Percentiles rank a stretch among this genome's conserved stretches.
Evolutionary conservation across 2,113 vertebrate genomes (phyloP).

Genomic region (Daboia siamensis): DNA sequence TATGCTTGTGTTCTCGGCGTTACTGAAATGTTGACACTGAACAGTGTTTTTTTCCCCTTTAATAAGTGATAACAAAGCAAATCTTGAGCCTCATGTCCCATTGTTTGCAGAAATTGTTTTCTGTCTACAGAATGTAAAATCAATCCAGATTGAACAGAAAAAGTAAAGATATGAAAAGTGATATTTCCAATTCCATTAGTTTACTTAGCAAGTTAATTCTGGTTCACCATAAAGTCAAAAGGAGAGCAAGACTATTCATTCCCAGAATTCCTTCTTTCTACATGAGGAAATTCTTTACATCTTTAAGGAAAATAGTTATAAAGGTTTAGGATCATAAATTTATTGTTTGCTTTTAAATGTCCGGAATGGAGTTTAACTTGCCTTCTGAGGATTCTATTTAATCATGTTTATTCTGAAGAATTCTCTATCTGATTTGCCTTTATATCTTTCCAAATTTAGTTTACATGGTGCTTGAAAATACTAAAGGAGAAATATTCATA

Average conservation of each 20-base stretch:
- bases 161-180: constrained; percentile 47
- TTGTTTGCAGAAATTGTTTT: background rate
- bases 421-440: constrained; percentile 10
- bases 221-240: constrained; percentile 38
- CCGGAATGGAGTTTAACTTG: background rate
- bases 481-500: constrained; percentile 41
- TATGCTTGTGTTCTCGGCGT: background rate
- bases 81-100: background rate
- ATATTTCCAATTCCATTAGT: constrained; percentile 39
- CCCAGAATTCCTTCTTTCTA: background rate
- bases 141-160: constrained; percentile 43
- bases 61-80: constrained; percentile 38
- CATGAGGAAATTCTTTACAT: background rate
- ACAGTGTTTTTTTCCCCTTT: constrained; percentile 14
- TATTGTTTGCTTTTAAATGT: background rate
- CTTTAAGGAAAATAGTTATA: background rate
- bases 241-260: background rate
- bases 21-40: constrained; percentile 46
- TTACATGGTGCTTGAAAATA: constrained; percentile 28
- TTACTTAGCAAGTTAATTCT: constrained; percentile 25
- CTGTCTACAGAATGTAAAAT: constrained; percentile 36
- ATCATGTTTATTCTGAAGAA: constrained; percentile 36
- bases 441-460: constrained; percentile 40
- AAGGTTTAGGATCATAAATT: constrained; percentile 1
- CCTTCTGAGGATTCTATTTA: constrained; percentile 13